A percentile compares a stretch with the other conserved stretches of the same genome.
These are phyloP conservation scores for Sylvilagus floridanus DNA, from an alignment of 2,797 vertebrate species.

Conservation along the genomic window DNA sequence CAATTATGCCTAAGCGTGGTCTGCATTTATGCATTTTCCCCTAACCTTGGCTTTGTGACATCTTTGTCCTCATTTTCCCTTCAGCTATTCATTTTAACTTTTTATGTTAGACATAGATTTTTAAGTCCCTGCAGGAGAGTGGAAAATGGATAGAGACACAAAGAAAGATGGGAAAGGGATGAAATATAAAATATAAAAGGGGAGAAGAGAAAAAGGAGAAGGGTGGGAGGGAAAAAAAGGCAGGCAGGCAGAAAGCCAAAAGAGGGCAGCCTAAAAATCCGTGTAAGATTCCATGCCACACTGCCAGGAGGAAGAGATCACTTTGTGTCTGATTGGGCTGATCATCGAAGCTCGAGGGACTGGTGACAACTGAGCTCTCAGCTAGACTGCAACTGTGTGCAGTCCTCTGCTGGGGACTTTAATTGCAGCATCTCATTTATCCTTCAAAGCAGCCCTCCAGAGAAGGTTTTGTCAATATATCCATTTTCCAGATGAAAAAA, in stretches of 20 bases:
- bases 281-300: background rate
- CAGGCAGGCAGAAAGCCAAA: background rate
- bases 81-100: slow-evolving; percentile 54
- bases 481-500: background rate
- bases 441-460: background rate
- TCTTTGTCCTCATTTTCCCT: slow-evolving; percentile 2
- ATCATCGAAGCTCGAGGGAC: background rate
- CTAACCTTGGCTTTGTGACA: background rate
- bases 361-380: background rate
- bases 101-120: background rate
- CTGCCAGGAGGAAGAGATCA: background rate
- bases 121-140: background rate
- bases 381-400: background rate
- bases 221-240: background rate
- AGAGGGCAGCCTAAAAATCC: background rate
- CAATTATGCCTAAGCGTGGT: background rate
- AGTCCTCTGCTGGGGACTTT: background rate
- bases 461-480: background rate
- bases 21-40: background rate
- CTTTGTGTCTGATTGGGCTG: background rate
- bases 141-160: background rate
- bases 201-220: background rate
- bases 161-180: background rate
- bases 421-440: background rate
- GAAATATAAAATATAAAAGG: background rate